Conservation (phyloP, 2,888 invertebrate species). For the Elmis aenea region DNA sequence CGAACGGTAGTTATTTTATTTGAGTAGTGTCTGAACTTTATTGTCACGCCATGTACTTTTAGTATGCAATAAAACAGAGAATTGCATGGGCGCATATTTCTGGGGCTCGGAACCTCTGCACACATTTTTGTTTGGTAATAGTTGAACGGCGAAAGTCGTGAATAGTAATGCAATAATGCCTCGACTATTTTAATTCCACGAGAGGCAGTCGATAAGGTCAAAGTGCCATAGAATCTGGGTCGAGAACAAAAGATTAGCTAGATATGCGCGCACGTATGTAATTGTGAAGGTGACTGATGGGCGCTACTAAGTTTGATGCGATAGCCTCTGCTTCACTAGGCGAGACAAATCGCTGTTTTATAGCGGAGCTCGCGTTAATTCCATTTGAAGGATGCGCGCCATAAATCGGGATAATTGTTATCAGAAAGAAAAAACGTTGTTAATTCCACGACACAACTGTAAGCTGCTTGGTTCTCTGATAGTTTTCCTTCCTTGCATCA, state of each 20-base stretch:
- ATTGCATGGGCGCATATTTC: no score
- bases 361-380: slow-evolving; percentile 41
- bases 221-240: slow-evolving; percentile 7
- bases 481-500: slow-evolving; percentile 13
- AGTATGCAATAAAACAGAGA: no score
- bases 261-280: slow-evolving; percentile 19
- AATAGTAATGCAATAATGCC: slow-evolving; percentile 15
- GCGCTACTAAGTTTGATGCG: slow-evolving; percentile 30
- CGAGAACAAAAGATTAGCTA: slow-evolving; percentile 12
- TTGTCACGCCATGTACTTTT: no score
- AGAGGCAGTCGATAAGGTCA: slow-evolving; percentile 6
- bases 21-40: no score
- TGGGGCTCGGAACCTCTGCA: no score
- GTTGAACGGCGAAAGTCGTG: slow-evolving; percentile 12
- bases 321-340: slow-evolving; percentile 19
- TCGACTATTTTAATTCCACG: slow-evolving; percentile 18
- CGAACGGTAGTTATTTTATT: no score
- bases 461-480: slow-evolving; percentile 13
- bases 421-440: slow-evolving; percentile 36
- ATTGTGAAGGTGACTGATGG: slow-evolving; percentile 32
- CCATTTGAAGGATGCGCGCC: slow-evolving; percentile 43
- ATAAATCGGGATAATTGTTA: slow-evolving; percentile 45
- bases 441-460: slow-evolving; percentile 15
- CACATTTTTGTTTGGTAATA: slow-evolving; percentile 14
- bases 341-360: slow-evolving; percentile 44